phyloP scores from a whole-genome alignment of 1,140 invertebrate genomes.

The Campodea augens region DNA sequence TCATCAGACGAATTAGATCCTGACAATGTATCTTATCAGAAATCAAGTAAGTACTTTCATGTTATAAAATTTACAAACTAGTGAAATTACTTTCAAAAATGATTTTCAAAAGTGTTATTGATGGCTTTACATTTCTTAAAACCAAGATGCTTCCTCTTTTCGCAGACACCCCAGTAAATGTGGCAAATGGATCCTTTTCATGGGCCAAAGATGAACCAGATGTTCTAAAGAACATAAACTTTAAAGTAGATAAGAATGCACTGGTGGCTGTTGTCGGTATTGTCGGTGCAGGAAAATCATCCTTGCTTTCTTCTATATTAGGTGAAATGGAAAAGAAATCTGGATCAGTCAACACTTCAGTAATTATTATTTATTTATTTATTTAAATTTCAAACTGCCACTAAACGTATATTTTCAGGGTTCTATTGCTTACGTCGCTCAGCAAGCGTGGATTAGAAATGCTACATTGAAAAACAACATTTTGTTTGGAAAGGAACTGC shows the following conservation, averaged over 20 bases:
- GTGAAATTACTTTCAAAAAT: background rate
- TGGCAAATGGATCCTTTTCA: conserved; percentile 55
- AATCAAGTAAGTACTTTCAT: conserved; percentile 38
- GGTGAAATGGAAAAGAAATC: conserved; percentile 71
- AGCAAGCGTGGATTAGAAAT: conserved; percentile 91
- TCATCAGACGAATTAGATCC: conserved; percentile 67
- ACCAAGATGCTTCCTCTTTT: conserved; percentile 14
- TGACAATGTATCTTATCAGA: conserved; percentile 44
- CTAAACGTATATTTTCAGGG: conserved; percentile 30
- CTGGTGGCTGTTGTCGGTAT: conserved; percentile 66
- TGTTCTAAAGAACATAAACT: conserved; percentile 49
- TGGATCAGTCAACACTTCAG: conserved; percentile 60
- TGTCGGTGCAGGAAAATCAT: conserved; percentile 80
- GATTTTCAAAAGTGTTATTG: background rate
- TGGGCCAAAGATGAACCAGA: conserved; percentile 33
- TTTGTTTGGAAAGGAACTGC: conserved; percentile 47
- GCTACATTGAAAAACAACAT: conserved; percentile 73
- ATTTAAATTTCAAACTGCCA: conserved; percentile 3
- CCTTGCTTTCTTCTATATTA: conserved; percentile 61
- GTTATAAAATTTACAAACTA: background rate
- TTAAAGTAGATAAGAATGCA: conserved; percentile 40
- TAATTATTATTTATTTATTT: conserved; percentile 15
- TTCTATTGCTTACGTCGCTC: conserved; percentile 67
- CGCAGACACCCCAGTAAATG: conserved; percentile 43
- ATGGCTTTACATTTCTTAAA: background rate